These are phyloP conservation scores for Zygaena filipendulae DNA, from an alignment of 2,888 invertebrate genomes.

Conservation along the genomic window DNA sequence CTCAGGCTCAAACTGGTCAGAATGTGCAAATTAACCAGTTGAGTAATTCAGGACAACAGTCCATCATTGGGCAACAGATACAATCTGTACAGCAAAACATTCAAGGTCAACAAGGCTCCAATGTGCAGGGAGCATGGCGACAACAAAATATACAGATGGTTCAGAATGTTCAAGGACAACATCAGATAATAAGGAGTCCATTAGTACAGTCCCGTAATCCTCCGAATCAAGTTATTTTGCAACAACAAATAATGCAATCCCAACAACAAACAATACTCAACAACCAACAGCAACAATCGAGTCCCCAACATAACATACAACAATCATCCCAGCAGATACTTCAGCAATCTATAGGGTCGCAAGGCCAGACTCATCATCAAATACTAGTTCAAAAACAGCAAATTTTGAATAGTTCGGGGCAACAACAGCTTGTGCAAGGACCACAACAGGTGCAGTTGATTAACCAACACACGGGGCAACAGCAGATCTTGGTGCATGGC, in stretches of 20 bases:
- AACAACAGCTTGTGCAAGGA: conserved; percentile 59
- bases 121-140: conserved; percentile 52
- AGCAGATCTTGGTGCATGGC: conserved; percentile 59
- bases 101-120: conserved; percentile 43
- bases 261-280: conserved; percentile 55
- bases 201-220: conserved; percentile 54
- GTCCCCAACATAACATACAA: conserved; percentile 64
- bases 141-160: conserved; percentile 65
- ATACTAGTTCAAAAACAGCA: conserved; percentile 68
- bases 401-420: conserved; percentile 62
- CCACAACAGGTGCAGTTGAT: conserved; percentile 65
- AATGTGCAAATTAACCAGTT: conserved; percentile 56
- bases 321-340: conserved; percentile 70
- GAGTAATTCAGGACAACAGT: conserved; percentile 41
- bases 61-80: conserved; percentile 57
- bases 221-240: conserved; percentile 63
- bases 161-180: conserved; percentile 62
- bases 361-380: conserved; percentile 62
- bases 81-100: conserved; percentile 58
- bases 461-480: conserved; percentile 58
- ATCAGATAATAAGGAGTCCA: conserved; percentile 58
- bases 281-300: conserved; percentile 55
- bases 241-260: conserved; percentile 69
- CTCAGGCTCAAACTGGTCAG: conserved; percentile 43
- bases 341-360: conserved; percentile 67